Conservation (phyloP, 2,888 invertebrate genomes). For the Synergus laeviventris region DNA sequence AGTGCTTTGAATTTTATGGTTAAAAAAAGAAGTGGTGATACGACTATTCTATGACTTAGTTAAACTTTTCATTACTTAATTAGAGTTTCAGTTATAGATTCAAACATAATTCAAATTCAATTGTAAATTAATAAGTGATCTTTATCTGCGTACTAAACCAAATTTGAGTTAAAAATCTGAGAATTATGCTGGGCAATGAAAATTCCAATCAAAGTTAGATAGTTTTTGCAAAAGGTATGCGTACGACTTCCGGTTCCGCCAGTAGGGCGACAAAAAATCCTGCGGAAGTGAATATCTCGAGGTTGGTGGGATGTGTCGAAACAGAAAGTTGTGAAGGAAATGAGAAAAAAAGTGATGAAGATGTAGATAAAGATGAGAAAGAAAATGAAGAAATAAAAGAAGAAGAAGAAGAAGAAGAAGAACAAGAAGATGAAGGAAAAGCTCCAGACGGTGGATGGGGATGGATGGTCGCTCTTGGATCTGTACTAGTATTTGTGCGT, state of each 20-base stretch:
- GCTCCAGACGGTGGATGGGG: constrained; percentile 94
- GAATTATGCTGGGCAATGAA: neutral
- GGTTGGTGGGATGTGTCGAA: neutral
- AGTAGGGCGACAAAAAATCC: constrained; percentile 26
- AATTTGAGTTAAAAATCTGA: neutral
- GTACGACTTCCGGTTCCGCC: constrained; percentile 28
- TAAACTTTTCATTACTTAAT: too few species aligned
- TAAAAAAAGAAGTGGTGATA: neutral
- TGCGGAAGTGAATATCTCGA: neutral
- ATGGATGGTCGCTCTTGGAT: constrained; percentile 91
- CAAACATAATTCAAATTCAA: neutral
- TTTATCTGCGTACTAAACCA: neutral
- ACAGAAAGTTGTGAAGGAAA: constrained; percentile 19
- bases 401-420: constrained; percentile 62
- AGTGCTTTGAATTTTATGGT: neutral
- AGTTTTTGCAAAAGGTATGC: neutral
- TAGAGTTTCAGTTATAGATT: neutral
- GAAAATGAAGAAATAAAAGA: constrained; percentile 14
- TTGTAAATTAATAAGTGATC: neutral
- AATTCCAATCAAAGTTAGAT: neutral
- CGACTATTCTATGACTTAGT: neutral
- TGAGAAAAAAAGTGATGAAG: constrained; percentile 35
- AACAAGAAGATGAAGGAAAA: constrained; percentile 40
- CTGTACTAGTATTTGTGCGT: constrained; percentile 91
- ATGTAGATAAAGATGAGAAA: constrained; percentile 10